Percentiles rank a stretch among this genome's conserved stretches.
Evolutionary conservation across 2,888 invertebrate species (phyloP).

Genomic region (Macaria notata): DNA sequence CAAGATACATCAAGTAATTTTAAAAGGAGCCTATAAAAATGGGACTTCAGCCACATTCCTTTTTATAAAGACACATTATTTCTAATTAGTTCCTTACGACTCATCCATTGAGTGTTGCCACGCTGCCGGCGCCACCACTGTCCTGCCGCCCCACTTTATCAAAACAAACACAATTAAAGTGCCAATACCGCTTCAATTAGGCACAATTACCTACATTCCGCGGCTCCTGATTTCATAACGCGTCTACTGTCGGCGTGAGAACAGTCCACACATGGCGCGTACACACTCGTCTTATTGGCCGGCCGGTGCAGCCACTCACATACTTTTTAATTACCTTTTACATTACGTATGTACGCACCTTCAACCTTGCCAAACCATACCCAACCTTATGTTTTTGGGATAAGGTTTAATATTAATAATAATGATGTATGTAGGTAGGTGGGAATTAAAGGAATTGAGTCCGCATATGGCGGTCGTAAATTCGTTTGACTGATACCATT

Average conservation of each 20-base stretch:
- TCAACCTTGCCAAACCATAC: constrained; percentile 13
- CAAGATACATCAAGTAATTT: too few relatives aligned
- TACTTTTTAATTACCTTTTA: constrained; percentile 38
- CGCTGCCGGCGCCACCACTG: too few relatives aligned
- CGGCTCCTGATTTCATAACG: too few relatives aligned
- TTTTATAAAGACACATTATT: too few relatives aligned
- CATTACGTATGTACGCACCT: constrained; percentile 30
- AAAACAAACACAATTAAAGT: too few relatives aligned
- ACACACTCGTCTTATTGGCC: constrained; percentile 35
- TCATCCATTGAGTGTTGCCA: too few relatives aligned
- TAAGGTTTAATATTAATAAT: constrained; percentile 2
- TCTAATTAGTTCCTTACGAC: too few relatives aligned
- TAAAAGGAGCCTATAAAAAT: too few relatives aligned
- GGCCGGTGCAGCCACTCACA: constrained; percentile 30
- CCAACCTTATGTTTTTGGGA: neutral
- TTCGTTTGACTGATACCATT: constrained; percentile 19
- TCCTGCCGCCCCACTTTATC: too few relatives aligned
- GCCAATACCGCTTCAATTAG: constrained; percentile 1
- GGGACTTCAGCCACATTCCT: neutral
- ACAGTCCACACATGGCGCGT: constrained; percentile 35
- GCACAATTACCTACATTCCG: neutral
- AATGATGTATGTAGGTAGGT: constrained; percentile 11
- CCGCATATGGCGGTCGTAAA: constrained; percentile 21
- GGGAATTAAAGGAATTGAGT: constrained; percentile 18
- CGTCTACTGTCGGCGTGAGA: constrained; percentile 31